phyloP scores from a whole-genome alignment of 2,888 invertebrate genomes.

The Pterostichus madidus region DNA sequence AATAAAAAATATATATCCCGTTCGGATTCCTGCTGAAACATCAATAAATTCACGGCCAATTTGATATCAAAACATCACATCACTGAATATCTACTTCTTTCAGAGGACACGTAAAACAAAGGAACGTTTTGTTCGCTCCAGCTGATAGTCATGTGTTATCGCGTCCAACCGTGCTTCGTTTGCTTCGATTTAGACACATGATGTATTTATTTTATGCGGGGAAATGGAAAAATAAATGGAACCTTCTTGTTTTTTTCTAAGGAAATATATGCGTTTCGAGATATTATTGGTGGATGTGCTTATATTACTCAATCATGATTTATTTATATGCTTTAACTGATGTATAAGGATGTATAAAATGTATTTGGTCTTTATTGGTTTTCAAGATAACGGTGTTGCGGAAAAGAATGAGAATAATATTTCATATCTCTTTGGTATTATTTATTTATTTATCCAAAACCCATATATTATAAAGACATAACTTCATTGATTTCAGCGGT shows the following conservation, averaged over 20 bases:
- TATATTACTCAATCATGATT: too few relatives aligned
- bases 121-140: background rate
- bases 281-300: background rate
- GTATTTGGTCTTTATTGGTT: too few relatives aligned
- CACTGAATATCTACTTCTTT: background rate
- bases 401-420: too few relatives aligned
- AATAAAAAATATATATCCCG: background rate
- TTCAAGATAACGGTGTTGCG: too few relatives aligned
- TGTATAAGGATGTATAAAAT: too few relatives aligned
- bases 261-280: background rate
- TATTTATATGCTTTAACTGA: too few relatives aligned
- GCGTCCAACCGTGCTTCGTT: background rate
- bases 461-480: too few relatives aligned
- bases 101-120: background rate
- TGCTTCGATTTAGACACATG: background rate
- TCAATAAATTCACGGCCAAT: constrained; percentile 5
- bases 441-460: too few relatives aligned
- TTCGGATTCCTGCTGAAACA: background rate
- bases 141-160: constrained; percentile 1
- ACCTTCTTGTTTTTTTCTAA: background rate
- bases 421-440: too few relatives aligned
- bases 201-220: background rate
- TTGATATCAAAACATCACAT: constrained; percentile 23
- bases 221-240: constrained; percentile 4
- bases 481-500: too few relatives aligned